Evolutionary conservation across 2,888 invertebrate genomes (phyloP).

Genomic region (Dynastes hyllus): DNA sequence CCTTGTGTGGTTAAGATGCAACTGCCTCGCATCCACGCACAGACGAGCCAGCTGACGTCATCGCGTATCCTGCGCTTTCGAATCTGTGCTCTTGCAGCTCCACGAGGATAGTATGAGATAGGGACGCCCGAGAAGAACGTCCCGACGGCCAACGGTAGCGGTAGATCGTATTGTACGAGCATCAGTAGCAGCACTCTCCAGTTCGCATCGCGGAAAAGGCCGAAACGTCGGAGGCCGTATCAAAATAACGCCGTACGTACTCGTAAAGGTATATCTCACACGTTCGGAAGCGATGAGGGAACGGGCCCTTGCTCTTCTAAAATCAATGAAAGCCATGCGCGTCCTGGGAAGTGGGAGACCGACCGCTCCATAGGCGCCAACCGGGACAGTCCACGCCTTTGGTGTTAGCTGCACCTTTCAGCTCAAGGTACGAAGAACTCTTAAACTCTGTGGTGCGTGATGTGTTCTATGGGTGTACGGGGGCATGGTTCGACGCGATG

Average conservation of each 20-base stretch:
- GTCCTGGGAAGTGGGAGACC: slow-evolving; percentile 60
- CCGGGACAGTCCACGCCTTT: slow-evolving; percentile 72
- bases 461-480: slow-evolving; percentile 66
- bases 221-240: slow-evolving; percentile 54
- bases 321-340: slow-evolving; percentile 70
- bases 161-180: neutral
- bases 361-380: slow-evolving; percentile 65
- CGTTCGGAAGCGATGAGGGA: slow-evolving; percentile 44
- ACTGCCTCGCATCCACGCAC: neutral
- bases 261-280: neutral
- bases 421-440: slow-evolving; percentile 65
- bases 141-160: neutral
- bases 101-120: slow-evolving; percentile 5
- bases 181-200: neutral
- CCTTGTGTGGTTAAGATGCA: slow-evolving; percentile 10
- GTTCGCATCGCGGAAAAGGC: neutral
- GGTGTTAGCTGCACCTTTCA: slow-evolving; percentile 56
- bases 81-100: neutral
- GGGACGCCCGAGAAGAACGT: neutral
- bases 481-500: slow-evolving; percentile 65
- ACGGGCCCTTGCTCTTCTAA: slow-evolving; percentile 62
- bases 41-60: slow-evolving; percentile 13
- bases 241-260: slow-evolving; percentile 60
- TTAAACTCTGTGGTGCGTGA: slow-evolving; percentile 61
- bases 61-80: neutral